Percentiles rank a stretch among this genome's conserved stretches.
phyloP scores from a whole-genome alignment of 2,888 invertebrate species.

The Sicus ferrugineus region DNA sequence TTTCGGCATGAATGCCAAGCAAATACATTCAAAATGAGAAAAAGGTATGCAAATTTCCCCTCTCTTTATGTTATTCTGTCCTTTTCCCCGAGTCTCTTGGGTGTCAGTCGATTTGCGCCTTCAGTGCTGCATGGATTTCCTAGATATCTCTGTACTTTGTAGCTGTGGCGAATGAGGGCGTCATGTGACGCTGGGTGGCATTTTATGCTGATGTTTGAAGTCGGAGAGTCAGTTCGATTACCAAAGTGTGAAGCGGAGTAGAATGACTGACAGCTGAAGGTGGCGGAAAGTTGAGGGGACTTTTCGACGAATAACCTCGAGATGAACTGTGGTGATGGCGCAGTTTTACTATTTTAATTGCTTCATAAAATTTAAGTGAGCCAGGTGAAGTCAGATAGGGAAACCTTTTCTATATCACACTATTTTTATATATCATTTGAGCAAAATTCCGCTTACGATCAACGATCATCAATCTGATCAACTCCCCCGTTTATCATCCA shows the following conservation, averaged over 20 bases:
- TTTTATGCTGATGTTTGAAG: neutral
- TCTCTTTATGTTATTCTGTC: neutral
- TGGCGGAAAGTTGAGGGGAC: neutral
- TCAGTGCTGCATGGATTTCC: neutral
- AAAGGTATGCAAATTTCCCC: slow-evolving; percentile 1
- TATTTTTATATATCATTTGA: too few relatives aligned
- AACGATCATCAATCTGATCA: neutral
- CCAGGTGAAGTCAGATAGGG: neutral
- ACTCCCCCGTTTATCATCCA: neutral
- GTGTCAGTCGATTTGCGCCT: slow-evolving; percentile 33
- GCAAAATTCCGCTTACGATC: neutral
- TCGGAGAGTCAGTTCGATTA: neutral
- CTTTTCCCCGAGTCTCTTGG: slow-evolving; percentile 30
- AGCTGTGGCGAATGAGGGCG: slow-evolving; percentile 22
- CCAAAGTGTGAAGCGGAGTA: neutral
- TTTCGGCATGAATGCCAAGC: slow-evolving; percentile 34
- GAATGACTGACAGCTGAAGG: slow-evolving; percentile 25
- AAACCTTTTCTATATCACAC: neutral
- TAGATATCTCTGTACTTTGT: neutral
- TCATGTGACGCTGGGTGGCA: slow-evolving; percentile 31
- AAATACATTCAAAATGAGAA: slow-evolving; percentile 35
- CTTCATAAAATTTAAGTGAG: slow-evolving; percentile 10
- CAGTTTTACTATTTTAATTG: slow-evolving; percentile 16
- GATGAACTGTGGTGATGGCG: slow-evolving; percentile 3
- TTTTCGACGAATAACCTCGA: neutral